Conservation (phyloP, 1,140 invertebrate species). For the Arion vulgaris region DNA sequence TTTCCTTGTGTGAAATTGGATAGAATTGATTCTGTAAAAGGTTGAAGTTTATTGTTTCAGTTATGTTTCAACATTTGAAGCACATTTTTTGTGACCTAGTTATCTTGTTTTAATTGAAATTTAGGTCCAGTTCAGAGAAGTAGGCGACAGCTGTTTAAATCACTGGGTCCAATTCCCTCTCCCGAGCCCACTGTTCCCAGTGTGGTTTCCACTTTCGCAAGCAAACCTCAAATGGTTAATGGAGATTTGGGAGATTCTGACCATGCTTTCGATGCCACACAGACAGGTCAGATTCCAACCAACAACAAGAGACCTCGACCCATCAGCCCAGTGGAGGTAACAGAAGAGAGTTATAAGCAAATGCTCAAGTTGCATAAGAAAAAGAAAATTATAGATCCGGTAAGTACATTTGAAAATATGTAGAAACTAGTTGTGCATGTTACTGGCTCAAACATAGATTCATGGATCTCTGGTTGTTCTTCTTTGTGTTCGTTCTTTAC, state of each 20-base stretch:
- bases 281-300: not conserved
- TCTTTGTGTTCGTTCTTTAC: no score
- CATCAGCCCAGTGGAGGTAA: constrained; percentile 75
- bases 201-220: constrained; percentile 65
- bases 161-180: constrained; percentile 61
- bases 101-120: no score
- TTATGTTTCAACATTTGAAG: no score
- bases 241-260: constrained; percentile 50
- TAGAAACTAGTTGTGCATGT: no score
- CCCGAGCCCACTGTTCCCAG: constrained; percentile 63
- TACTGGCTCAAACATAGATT: no score
- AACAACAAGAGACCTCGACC: constrained; percentile 55
- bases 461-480: no score
- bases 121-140: constrained; percentile 60
- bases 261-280: not conserved
- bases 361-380: constrained; percentile 78
- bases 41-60: no score
- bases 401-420: constrained; percentile 44
- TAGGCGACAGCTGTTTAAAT: constrained; percentile 64
- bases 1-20: no score
- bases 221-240: constrained; percentile 58
- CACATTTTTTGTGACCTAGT: no score
- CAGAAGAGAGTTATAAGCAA: constrained; percentile 80
- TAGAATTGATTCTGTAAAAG: no score
- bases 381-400: constrained; percentile 57